Evolutionary conservation across 2,113 vertebrate genomes (phyloP), one percentile per base, ranked within the genome.

Genomic region (Abramis brama): DNA sequence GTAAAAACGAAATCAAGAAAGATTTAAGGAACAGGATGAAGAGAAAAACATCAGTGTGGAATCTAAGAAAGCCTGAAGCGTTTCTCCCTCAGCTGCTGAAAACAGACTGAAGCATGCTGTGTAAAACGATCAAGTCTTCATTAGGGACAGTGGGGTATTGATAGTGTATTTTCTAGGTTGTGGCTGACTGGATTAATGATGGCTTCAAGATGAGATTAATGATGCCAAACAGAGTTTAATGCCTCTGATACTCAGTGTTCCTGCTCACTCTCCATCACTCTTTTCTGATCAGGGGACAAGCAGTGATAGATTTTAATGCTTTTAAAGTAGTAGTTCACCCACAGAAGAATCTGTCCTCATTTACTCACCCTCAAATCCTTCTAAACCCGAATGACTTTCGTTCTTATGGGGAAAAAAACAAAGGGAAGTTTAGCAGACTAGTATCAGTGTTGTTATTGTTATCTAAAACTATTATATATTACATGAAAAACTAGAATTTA

Each of bases 131-230:
- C 11, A 7, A 45, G 39, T 52, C 74, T 30, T 79, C 78, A 86
- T 74, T 74, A 81, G 70, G 36, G 77, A 74, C 64, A 10, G 52
- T 79, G 62, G 52, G 74, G 79, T 71, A 57, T 73, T 79, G 66
- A 45, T 25, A 33, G 27, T 84, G 64, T 59, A 43, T 84, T 80
- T 78, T 60, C 47, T 70, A 68, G 27, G 73, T 83, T 86, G 12
- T 36, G 43, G 64, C n/a, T 87, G 86, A 87, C 75, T 52, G 45
- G 83, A 87, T 85, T 85, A 87, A 85, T 87, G 83, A 64, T n/a
- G 66, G 80, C 45, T 36, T 80, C 52, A 45, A 23, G 39, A 77
- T 36, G 86, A 87, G 55, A 84, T 84, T 84, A 80, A 79, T 80
- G 86, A 73, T 86, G 77, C 70, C 79, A 82, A 52, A n/a, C 85